These are phyloP conservation scores for Selene dorsalis DNA, from an alignment of 2,797 vertebrate species.

Conservation along the genomic window DNA sequence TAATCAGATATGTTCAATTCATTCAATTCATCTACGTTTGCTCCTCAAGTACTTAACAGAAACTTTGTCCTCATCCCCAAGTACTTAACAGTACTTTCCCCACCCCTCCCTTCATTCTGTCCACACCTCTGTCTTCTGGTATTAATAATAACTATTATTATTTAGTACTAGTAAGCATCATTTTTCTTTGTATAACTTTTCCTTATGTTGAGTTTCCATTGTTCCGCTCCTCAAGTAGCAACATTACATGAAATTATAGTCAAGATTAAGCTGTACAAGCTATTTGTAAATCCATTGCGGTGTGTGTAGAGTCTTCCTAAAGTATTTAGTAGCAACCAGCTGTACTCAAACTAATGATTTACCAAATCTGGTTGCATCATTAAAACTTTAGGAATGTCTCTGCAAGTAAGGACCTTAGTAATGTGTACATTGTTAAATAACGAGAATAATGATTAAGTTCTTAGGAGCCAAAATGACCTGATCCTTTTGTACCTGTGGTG, in stretches of 20 bases:
- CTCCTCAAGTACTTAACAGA: neutral
- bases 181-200: too few relatives aligned
- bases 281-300: neutral
- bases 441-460: neutral
- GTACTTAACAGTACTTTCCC: neutral
- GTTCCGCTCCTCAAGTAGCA: neutral
- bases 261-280: neutral
- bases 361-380: constrained; percentile 6
- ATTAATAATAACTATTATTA: neutral
- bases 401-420: neutral
- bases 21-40: neutral
- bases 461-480: too few relatives aligned
- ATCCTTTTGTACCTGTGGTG: neutral
- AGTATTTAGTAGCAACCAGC: neutral
- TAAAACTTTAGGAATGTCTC: constrained; percentile 7
- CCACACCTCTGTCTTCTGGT: neutral
- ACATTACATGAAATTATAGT: constrained; percentile 1
- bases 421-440: neutral
- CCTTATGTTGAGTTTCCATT: neutral
- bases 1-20: neutral
- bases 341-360: neutral
- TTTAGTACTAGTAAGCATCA: neutral
- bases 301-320: neutral
- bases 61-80: neutral
- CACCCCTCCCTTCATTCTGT: neutral